Base-by-base conservation (phyloP, 2,113 vertebrate species). In the Scartelaos histophorus region DNA sequence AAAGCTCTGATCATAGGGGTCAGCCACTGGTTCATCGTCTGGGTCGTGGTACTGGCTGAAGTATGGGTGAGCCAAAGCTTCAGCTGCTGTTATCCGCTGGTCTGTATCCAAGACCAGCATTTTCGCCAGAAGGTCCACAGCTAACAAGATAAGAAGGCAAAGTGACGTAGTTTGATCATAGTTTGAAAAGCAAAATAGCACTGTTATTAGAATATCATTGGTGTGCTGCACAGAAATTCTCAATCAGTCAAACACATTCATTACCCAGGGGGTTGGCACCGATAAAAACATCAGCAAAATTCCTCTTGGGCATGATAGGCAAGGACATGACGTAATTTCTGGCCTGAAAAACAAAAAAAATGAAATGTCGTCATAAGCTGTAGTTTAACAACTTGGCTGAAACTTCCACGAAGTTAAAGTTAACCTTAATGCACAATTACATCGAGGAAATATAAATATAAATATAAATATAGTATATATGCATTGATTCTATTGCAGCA, bases 21-120 rank as follows among this genome's bases (percentile, higher is more conserved):
- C 96, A 0, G 97, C 97, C 83, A 97, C 96, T 0, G 97, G 97
- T 69, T 99, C 98, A 2, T 99, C 98, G 0, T 99, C 98, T 0
- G 97, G 97, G 85, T 99, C 98, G 0, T 99, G 98, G 82, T 99
- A 99, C 84, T 99, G 97, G 21, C 94, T 75, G 2, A 99, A 99
- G 87, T 99, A 99, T 19, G 94, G 87, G 0, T 99, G 97, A 7
- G 96, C 96, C 35, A 99, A 85, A 0, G 98, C 96, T 76, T 98
- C 95, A 0, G 97, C 95, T 0, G 98, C 98, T 0, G 98, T 99
- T 66, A 99, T 98, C 49, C 98, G 91, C 71, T 97, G 96, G 87
- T 99, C 98, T 0, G 98, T 98, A 86, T 99, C 98, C 93, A 99
- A 89, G 0, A 99, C 97, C 82, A 99, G 88, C 98, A 99, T 99